phyloP scores from a whole-genome alignment of 1,140 invertebrate species.

The Leptinotarsa lineolata region DNA sequence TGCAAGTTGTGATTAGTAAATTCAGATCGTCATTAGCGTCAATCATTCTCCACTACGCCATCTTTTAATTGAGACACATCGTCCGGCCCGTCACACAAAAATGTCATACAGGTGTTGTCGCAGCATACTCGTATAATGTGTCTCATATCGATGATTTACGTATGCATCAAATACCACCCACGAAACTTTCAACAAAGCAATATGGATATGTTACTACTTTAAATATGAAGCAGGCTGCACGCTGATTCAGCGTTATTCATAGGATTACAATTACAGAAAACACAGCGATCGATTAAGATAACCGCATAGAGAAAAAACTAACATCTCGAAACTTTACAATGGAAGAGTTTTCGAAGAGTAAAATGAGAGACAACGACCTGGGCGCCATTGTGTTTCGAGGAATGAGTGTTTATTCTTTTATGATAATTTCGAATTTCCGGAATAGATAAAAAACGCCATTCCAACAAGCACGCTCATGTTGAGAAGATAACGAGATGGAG shows the following conservation, averaged over 20 bases:
- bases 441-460: not conserved
- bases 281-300: not conserved
- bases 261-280: not conserved
- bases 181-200: not conserved
- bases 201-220: not conserved
- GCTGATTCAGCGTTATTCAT: not conserved
- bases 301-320: not conserved
- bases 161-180: not conserved
- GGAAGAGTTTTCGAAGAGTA: not conserved
- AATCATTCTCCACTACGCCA: too few species aligned
- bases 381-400: not conserved
- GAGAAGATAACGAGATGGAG: not conserved
- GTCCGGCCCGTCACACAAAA: not conserved
- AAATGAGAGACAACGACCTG: not conserved
- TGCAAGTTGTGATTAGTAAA: too few species aligned
- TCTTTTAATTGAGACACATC: not conserved
- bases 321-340: too few species aligned
- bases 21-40: too few species aligned
- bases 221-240: not conserved
- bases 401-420: not conserved
- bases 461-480: not conserved
- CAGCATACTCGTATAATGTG: not conserved
- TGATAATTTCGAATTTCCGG: slow-evolving; percentile 3
- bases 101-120: not conserved
- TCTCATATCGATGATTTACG: not conserved